Percentiles rank a stretch among this genome's conserved stretches.
Conservation (phyloP, 2,113 vertebrate species). For the Myocastor coypus region DNA sequence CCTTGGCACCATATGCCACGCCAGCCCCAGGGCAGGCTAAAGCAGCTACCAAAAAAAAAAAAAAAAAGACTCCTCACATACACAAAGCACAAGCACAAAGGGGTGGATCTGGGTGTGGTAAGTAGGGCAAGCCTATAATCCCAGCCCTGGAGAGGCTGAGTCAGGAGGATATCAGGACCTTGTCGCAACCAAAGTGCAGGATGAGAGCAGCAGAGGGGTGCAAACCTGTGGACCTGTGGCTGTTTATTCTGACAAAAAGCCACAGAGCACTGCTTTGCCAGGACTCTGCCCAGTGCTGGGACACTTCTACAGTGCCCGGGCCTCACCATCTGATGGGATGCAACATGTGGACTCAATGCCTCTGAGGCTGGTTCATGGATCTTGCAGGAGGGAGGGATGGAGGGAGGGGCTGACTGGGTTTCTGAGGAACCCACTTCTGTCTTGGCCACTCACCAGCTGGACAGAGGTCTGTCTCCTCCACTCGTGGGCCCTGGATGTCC, state of each 20-base stretch:
- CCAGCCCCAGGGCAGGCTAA: too few relatives aligned
- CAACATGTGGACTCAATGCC: rapidly evolving
- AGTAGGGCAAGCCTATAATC: too few relatives aligned
- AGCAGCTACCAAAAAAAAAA: too few relatives aligned
- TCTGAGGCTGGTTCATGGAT: conserved; percentile 59
- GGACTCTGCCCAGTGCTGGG: neutral
- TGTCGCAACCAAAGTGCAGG: neutral
- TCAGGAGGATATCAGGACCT: neutral
- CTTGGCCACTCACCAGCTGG: conserved; percentile 26
- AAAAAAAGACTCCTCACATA: too few relatives aligned
- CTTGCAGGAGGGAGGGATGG: conserved; percentile 30
- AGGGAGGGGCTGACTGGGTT: neutral
- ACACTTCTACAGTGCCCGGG: rapidly evolving
- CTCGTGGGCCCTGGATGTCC: neutral
- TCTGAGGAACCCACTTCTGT: conserved; percentile 60
- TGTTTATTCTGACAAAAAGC: neutral
- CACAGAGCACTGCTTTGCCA: neutral
- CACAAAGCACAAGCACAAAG: neutral
- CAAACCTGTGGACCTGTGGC: neutral
- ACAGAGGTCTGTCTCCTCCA: conserved; percentile 41
- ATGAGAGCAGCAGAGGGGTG: neutral
- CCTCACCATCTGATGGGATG: neutral
- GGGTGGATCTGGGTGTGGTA: too few relatives aligned
- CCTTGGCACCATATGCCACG: too few relatives aligned
- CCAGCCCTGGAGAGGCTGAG: too few relatives aligned